phyloP scores from a whole-genome alignment of 1,140 invertebrate species.

The Heliconius congener region DNA sequence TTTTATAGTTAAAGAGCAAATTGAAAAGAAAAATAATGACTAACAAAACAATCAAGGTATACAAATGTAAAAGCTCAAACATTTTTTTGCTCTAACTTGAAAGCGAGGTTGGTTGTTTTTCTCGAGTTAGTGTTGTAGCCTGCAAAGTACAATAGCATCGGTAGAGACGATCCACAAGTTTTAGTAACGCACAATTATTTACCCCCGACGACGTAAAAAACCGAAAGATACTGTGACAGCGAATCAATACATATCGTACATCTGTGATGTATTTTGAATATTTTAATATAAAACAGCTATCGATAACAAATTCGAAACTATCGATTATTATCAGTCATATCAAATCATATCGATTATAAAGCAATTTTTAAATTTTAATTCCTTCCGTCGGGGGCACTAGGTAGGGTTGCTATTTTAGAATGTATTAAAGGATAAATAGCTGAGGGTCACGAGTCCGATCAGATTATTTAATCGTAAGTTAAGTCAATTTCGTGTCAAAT shows the following conservation, averaged over 20 bases:
- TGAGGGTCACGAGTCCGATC: constrained; percentile 29
- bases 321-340: too few relatives aligned
- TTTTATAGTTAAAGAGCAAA: too few relatives aligned
- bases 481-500: constrained; percentile 81
- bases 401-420: constrained; percentile 34
- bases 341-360: not conserved
- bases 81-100: not conserved
- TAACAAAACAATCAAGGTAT: not conserved
- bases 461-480: constrained; percentile 62
- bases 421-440: constrained; percentile 35
- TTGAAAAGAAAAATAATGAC: not conserved
- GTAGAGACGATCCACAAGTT: constrained; percentile 38
- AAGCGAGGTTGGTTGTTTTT: constrained; percentile 15
- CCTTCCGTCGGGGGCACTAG: constrained; percentile 28
- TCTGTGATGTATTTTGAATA: not conserved
- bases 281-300: not conserved
- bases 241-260: not conserved
- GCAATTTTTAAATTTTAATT: not conserved
- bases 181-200: constrained; percentile 41
- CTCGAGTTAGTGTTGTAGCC: constrained; percentile 55
- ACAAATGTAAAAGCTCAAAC: not conserved
- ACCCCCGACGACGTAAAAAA: constrained; percentile 13
- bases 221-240: not conserved
- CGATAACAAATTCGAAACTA: not conserved
- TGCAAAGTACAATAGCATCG: constrained; percentile 73